Percentiles rank a stretch among this genome's conserved stretches.
phyloP scores from a whole-genome alignment of 2,797 vertebrate species.

The Anisognathus igniventris region DNA sequence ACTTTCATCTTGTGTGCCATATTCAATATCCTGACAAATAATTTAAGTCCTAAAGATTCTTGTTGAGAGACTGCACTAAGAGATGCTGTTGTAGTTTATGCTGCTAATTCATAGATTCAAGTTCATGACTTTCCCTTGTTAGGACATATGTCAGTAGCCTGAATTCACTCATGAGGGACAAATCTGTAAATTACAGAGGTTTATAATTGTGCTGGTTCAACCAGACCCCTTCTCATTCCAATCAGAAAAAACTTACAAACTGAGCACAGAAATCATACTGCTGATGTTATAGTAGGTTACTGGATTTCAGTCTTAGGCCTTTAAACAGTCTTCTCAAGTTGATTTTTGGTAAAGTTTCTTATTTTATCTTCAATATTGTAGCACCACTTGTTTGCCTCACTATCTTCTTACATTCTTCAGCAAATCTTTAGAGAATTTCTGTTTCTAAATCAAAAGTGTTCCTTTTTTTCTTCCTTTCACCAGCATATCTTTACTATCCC shows the following conservation, averaged over 20 bases:
- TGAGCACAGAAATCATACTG: neutral
- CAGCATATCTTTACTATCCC: neutral
- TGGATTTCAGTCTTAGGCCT: neutral
- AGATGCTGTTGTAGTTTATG: neutral
- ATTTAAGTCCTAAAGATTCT: neutral
- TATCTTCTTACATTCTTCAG: neutral
- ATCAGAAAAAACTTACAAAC: neutral
- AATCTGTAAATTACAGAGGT: neutral
- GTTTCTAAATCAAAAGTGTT: neutral
- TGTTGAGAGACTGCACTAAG: neutral
- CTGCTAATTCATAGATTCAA: neutral
- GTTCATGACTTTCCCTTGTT: neutral
- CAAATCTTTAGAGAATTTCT: neutral
- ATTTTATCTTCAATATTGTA: neutral
- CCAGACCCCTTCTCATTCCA: neutral
- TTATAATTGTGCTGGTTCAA: neutral
- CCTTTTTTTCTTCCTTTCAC: neutral
- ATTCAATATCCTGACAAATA: neutral
- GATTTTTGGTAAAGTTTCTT: neutral
- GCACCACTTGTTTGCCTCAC: neutral
- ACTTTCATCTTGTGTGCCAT: neutral
- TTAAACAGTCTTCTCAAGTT: neutral
- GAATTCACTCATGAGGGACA: neutral
- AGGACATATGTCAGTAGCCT: neutral
- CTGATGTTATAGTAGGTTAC: neutral